phyloP scores from a whole-genome alignment of 1,140 invertebrate species.

The Phenacoccus solenopsis region DNA sequence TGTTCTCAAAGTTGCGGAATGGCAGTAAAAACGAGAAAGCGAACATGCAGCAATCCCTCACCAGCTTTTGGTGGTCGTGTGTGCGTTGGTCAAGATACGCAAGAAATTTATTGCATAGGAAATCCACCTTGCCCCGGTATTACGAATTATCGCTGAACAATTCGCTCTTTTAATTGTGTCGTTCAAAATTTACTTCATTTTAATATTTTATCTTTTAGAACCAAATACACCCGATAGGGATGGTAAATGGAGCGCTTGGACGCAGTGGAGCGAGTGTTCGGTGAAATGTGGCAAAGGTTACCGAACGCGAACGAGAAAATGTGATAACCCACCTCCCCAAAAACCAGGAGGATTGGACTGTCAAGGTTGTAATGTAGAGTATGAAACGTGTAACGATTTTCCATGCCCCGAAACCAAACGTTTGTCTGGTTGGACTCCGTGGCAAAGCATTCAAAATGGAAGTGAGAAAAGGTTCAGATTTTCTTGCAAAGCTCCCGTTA shows the following conservation, averaged over 20 bases:
- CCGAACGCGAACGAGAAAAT: conserved; percentile 39
- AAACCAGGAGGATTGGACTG: conserved; percentile 45
- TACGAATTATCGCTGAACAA: no score
- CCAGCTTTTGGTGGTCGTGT: conserved; percentile 69
- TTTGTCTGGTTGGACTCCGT: conserved; percentile 60
- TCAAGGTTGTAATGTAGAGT: conserved; percentile 44
- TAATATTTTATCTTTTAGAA: background rate
- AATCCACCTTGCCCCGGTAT: conserved; percentile 63
- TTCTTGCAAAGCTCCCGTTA: conserved; percentile 49
- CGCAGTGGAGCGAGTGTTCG: conserved; percentile 51
- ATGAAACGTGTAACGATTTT: conserved; percentile 47
- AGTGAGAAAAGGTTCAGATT: conserved; percentile 63
- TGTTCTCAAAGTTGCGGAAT: conserved; percentile 64
- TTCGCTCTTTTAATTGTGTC: background rate
- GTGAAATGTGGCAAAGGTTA: conserved; percentile 42
- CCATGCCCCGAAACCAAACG: conserved; percentile 51
- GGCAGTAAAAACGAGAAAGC: conserved; percentile 62
- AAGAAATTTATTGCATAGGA: conserved; percentile 61
- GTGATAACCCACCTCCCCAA: conserved; percentile 49
- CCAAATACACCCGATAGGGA: conserved; percentile 38
- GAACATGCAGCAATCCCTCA: conserved; percentile 68
- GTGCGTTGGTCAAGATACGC: conserved; percentile 64
- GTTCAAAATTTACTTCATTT: background rate
- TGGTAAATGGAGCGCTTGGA: conserved; percentile 62
- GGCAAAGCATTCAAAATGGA: conserved; percentile 45